Conservation (phyloP, 2,797 vertebrate genomes). For the Phrynocephalus forsythii region DNA sequence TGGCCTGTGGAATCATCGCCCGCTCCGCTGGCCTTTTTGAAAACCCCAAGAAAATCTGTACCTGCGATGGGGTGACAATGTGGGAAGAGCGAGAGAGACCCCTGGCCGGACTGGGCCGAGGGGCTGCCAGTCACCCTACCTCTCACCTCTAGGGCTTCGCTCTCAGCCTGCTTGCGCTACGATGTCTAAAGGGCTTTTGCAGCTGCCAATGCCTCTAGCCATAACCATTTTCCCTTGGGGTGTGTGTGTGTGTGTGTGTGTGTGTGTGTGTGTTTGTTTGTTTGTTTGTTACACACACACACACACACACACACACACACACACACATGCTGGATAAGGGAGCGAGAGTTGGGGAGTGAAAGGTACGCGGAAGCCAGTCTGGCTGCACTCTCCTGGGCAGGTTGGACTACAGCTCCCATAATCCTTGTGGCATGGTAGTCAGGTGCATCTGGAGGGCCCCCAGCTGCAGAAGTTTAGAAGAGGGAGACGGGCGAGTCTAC, state of each 20-base stretch:
- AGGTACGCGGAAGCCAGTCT: too few relatives aligned
- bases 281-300: too few relatives aligned
- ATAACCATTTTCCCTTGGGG: too few relatives aligned
- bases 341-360: neutral
- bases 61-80: conserved; percentile 90
- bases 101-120: conserved; percentile 78
- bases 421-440: neutral
- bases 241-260: too few relatives aligned
- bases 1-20: conserved; percentile 94
- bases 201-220: too few relatives aligned
- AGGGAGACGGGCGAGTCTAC: neutral
- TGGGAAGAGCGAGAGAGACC: conserved; percentile 91
- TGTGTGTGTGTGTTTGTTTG: too few relatives aligned
- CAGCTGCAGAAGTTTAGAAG: neutral
- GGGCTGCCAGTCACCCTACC: conserved; percentile 46
- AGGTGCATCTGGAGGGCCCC: neutral
- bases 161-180: neutral
- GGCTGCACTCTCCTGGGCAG: neutral
- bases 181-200: neutral
- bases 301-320: too few relatives aligned
- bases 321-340: too few relatives aligned
- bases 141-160: conserved; percentile 79
- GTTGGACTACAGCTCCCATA: neutral
- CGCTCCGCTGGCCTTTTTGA: conserved; percentile 91
- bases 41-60: conserved; percentile 89